Evolutionary conservation across 2,888 invertebrate species (phyloP).

Genomic region (Escarpia spicata): DNA sequence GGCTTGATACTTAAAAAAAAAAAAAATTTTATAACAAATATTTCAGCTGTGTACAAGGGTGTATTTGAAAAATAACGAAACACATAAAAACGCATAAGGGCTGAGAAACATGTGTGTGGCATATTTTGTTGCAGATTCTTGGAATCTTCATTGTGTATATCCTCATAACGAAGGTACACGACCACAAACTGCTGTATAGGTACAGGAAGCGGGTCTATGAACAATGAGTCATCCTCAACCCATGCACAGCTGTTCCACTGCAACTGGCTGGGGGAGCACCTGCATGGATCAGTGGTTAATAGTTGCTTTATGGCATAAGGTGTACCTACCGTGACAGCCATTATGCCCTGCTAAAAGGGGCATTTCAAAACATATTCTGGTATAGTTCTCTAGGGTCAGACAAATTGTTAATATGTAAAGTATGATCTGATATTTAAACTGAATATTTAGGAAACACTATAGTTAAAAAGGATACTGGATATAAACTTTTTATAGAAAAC

Average conservation of each 20-base stretch:
- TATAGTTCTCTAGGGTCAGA: not conserved
- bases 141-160: slow-evolving; percentile 57
- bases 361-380: not conserved
- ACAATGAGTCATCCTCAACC: slow-evolving; percentile 14
- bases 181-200: slow-evolving; percentile 44
- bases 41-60: too few species aligned
- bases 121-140: slow-evolving; percentile 49
- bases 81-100: too few species aligned
- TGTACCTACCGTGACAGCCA: not conserved
- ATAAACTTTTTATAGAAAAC: not conserved
- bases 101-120: not conserved
- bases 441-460: not conserved
- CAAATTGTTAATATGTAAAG: not conserved
- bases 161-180: slow-evolving; percentile 53
- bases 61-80: too few species aligned
- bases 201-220: slow-evolving; percentile 39
- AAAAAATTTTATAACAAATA: too few species aligned
- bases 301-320: not conserved
- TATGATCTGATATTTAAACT: not conserved
- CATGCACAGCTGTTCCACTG: not conserved
- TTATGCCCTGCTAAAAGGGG: not conserved
- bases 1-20: too few species aligned
- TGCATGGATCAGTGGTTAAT: not conserved
- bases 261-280: not conserved
- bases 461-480: not conserved